Base-by-base conservation (phyloP, 2,888 invertebrate species). In the Chrysomela aeneicollis region DNA sequence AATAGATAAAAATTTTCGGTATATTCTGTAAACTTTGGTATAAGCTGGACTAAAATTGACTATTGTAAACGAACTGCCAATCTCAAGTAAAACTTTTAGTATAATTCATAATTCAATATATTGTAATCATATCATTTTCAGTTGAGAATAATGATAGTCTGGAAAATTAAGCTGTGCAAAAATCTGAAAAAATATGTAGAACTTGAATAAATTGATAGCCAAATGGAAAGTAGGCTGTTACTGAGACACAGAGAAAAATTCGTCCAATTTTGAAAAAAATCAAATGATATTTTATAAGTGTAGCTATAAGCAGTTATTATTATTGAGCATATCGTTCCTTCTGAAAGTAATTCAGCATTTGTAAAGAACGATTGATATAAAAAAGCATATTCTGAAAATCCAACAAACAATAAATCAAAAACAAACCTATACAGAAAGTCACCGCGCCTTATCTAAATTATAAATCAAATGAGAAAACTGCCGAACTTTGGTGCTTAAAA, bases 391-490 rank as follows among this genome's bases (percentile, higher is more conserved):
- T 52, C 10, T n/a, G 30, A 15, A 10, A 30, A 52, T 32, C 15
- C 21, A n/a, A 54, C n/a, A 21, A 37, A 42, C 42, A 6, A 37
- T 35, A 5, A 21, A 42, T 54, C 12, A 6, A 54, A 22, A 22
- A 37, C 8, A 12, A 18, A 6, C 37, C 15, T 18, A 8, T 37
- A 10, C 15, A 1, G 15, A 22, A 6, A 21, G 37, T 54, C 22
- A 42, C 22, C 22, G 19, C 42, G 10, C 37, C 21, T 18, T 21
- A 19, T 37, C 21, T 52, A 17, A 6, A 32, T 52, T 52, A 52
- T 52, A 17, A 52, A 52, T 52, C 22, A 42, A 42, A 42, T 15
- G 15, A 42, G 42, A 42, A 37, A 54, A 10, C 35, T 18, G 18
- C n/a, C 15, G 12, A 54, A 37, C 37, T 54, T 54, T 12, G 37